Evolutionary conservation across 2,888 invertebrate genomes (phyloP), one percentile per base, ranked within the genome.

Genomic region (Hartigia nigra): DNA sequence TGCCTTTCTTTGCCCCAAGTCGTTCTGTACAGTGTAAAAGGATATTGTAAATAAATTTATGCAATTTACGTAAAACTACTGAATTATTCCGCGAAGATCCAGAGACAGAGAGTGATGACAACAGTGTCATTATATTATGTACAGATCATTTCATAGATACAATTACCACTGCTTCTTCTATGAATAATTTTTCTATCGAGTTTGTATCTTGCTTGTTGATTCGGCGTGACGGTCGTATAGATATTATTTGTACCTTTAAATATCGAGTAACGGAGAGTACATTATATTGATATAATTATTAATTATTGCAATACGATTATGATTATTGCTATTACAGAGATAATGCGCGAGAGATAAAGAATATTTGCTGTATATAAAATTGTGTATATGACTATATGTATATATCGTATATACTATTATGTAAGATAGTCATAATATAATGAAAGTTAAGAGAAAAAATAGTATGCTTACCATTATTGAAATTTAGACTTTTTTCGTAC

Each of bases 11-110:
- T 78, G 76, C 79, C 76, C 75, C 75, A 76, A 82, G 81, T 85
- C 83, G 81, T 83, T 80, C 79, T 88, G 88, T 89, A 89, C 88
- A 89, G 89, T 89, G 87, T 88, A 87, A 74, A 87, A 86, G 84
- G 81, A 82, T 81, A 83, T 86, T 89, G 89, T 89, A 89, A 85
- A 89, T 89, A 89, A 75, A 77, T 81, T 78, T 72, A 79, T 84
- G 69, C 76, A 83, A 74, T 84, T 84, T 84, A 76, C 78, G 83
- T 83, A 82, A 82, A 84, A 31, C 34, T 32, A 23, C 69, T 23
- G 78, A 69, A 76, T 77, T 69, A 70, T 79, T 69, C 31, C 69
- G 37, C 74, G 31, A 55, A 72, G 11, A 75, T 74, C 32, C 74
- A 4, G 55, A 78, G 75, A 74, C 70, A 75, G 76, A 36, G 55